Evolutionary conservation across 2,113 vertebrate species (phyloP).

Genomic region (Rhea americana): DNA sequence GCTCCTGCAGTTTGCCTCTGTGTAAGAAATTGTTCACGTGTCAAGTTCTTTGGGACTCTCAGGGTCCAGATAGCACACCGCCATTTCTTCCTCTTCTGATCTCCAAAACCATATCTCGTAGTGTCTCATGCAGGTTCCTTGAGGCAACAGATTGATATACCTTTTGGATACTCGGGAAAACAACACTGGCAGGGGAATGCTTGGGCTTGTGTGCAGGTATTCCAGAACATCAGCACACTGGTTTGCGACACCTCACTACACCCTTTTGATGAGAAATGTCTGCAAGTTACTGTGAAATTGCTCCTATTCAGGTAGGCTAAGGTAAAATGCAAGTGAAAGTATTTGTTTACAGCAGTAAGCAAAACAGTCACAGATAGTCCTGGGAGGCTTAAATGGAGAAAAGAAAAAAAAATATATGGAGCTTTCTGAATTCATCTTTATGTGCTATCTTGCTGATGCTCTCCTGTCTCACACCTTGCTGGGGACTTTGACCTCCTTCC

Average conservation of each 20-base stretch:
- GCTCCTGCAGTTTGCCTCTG: neutral
- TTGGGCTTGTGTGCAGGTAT: neutral
- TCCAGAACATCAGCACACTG: neutral
- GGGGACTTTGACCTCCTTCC: neutral
- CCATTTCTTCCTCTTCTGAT: neutral
- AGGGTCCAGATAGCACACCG: neutral
- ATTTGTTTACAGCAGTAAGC: neutral
- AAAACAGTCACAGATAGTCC: neutral
- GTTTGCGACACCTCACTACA: neutral
- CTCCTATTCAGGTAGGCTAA: neutral
- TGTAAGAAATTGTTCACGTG: neutral
- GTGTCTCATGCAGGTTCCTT: neutral
- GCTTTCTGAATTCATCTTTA: neutral
- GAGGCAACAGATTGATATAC: neutral
- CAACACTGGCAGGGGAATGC: neutral
- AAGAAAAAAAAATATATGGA: rapidly evolving
- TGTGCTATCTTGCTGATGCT: neutral
- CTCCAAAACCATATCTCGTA: neutral
- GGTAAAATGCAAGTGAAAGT: neutral
- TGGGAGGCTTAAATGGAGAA: neutral
- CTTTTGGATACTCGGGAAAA: neutral
- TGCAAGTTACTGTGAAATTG: neutral
- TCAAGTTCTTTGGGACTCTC: neutral
- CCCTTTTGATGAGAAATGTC: neutral
- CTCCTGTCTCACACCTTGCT: neutral